Percentiles rank a stretch among this genome's conserved stretches.
Conservation (phyloP, 2,113 vertebrate genomes). For the Microcebus lehilahytsara region DNA sequence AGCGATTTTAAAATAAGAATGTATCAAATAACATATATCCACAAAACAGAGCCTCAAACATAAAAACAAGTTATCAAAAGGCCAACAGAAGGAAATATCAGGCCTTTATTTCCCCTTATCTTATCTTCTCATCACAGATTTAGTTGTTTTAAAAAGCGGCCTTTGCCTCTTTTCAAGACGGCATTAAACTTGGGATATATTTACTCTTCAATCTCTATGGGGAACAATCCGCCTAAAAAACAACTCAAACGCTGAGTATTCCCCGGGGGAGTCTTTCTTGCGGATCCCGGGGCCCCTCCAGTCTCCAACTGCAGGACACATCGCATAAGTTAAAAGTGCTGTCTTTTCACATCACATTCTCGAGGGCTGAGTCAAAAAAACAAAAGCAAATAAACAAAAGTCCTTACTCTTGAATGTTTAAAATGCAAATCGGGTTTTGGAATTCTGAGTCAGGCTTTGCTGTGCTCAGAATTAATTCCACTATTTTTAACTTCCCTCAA, state of each 20-base stretch:
- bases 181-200: not conserved
- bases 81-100: not conserved
- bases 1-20: not conserved
- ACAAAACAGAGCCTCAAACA: not conserved
- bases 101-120: not conserved
- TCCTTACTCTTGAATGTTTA: not conserved
- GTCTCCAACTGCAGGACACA: not conserved
- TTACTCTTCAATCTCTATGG: not conserved
- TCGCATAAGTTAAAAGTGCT: not conserved
- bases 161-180: not conserved
- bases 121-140: not conserved
- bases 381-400: slow-evolving; percentile 46
- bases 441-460: slow-evolving; percentile 30
- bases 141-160: not conserved
- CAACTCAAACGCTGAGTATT: not conserved
- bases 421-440: slow-evolving; percentile 30
- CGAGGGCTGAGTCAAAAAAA: slow-evolving; percentile 7
- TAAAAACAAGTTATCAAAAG: not conserved
- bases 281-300: not conserved
- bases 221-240: not conserved
- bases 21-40: not conserved
- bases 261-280: not conserved
- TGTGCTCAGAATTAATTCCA: slow-evolving; percentile 47
- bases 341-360: slow-evolving; percentile 9
- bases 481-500: slow-evolving; percentile 57